phyloP scores from a whole-genome alignment of 2,797 vertebrate genomes.

The Notoglanidium macrostoma region DNA sequence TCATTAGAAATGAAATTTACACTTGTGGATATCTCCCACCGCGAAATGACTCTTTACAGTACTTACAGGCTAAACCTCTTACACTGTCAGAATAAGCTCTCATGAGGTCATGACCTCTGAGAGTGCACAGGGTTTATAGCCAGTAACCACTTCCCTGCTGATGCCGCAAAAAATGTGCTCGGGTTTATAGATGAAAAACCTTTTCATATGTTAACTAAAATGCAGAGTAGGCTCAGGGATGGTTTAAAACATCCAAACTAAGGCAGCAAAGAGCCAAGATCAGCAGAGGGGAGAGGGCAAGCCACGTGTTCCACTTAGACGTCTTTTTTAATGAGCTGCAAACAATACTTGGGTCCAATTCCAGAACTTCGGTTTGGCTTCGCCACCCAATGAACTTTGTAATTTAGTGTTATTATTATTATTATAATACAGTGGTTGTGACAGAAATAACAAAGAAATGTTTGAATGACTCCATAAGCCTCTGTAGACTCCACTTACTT shows the following conservation, averaged over 20 bases:
- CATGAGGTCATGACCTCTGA: constrained; percentile 23
- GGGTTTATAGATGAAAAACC: constrained; percentile 42
- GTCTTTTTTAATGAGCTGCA: constrained; percentile 27
- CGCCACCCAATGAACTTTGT: not conserved
- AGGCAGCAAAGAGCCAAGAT: constrained; percentile 32
- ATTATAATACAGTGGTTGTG: not conserved
- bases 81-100: constrained; percentile 2
- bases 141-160: constrained; percentile 55
- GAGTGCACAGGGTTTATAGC: not conserved
- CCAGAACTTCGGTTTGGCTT: constrained; percentile 8
- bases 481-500: not conserved
- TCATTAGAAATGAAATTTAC: not conserved
- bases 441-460: not conserved
- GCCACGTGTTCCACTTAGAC: constrained; percentile 3
- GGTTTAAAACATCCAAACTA: not conserved
- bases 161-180: constrained; percentile 46
- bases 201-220: constrained; percentile 38
- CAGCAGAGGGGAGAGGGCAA: constrained; percentile 21
- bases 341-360: not conserved
- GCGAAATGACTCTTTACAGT: not conserved
- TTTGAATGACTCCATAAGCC: not conserved
- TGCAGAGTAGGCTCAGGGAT: not conserved
- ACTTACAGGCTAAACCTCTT: not conserved
- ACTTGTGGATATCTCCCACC: not conserved
- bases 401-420: constrained; percentile 9